A percentile compares a stretch with the other conserved stretches of the same genome.
Evolutionary conservation across 2,113 vertebrate species (phyloP).

Genomic region (Ivindomyrus marchei): DNA sequence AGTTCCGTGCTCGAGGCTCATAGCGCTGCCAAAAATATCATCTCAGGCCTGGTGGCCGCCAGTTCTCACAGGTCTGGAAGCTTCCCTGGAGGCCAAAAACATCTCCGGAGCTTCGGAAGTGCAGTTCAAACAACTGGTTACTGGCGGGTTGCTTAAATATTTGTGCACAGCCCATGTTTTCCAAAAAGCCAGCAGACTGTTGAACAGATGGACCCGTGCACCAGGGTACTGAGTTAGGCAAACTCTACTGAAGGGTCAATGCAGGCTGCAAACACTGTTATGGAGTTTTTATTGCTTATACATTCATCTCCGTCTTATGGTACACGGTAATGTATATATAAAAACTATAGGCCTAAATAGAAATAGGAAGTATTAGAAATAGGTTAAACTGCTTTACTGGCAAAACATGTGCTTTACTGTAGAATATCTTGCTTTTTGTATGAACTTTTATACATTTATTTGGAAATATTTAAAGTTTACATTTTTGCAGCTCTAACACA

Average conservation of each 20-base stretch:
- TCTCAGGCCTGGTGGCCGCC: neutral
- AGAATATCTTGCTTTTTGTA: neutral
- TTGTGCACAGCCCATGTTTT: neutral
- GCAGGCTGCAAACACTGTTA: neutral
- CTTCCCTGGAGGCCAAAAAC: neutral
- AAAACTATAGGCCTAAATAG: neutral
- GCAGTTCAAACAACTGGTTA: neutral
- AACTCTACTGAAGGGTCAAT: neutral
- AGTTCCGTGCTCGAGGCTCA: neutral
- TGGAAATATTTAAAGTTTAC: neutral
- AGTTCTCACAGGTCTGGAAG: neutral
- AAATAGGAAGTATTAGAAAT: neutral
- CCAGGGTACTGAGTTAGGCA: neutral
- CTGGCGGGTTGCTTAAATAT: neutral
- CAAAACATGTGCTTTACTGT: neutral
- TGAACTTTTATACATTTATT: neutral
- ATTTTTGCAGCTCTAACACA: neutral
- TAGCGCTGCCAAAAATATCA: neutral
- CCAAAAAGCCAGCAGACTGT: neutral
- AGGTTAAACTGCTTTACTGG: neutral
- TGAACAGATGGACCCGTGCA: neutral
- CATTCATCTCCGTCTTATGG: neutral
- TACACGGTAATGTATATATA: neutral
- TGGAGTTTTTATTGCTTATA: neutral
- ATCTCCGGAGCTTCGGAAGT: neutral